phyloP scores from a whole-genome alignment of 1,140 invertebrate species.

The Yoshiicerus persimilis region DNA sequence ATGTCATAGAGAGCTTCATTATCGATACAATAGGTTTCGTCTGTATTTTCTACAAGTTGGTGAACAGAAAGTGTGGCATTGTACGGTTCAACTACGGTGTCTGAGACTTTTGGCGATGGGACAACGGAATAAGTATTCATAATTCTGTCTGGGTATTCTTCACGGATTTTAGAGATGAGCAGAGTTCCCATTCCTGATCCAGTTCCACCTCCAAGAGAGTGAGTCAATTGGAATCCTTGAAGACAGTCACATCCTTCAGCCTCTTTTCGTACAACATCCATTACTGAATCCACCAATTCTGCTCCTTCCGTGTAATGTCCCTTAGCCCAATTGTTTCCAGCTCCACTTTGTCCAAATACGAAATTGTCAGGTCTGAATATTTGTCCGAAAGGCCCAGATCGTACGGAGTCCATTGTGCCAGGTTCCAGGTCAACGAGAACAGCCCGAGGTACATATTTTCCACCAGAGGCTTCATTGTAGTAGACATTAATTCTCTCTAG shows the following conservation, averaged over 20 bases:
- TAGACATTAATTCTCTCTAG: slow-evolving; percentile 58
- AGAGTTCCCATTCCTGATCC: neutral
- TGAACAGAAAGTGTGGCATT: slow-evolving; percentile 70
- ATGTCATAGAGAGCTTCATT: neutral
- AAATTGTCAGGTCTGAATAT: neutral
- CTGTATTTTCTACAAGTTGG: slow-evolving; percentile 67
- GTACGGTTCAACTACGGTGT: slow-evolving; percentile 62
- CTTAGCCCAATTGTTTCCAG: neutral
- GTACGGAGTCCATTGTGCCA: neutral
- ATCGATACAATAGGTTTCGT: slow-evolving; percentile 59
- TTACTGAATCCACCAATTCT: neutral
- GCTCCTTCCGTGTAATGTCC: neutral
- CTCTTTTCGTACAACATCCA: neutral
- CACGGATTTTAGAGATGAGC: neutral
- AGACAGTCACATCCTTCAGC: slow-evolving; percentile 52
- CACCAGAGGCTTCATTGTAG: slow-evolving; percentile 57
- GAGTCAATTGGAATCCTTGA: slow-evolving; percentile 50
- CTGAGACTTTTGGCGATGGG: slow-evolving; percentile 52
- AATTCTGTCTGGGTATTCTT: slow-evolving; percentile 88
- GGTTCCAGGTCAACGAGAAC: slow-evolving; percentile 61
- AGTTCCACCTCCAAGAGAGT: neutral
- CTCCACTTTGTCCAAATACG: neutral
- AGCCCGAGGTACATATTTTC: slow-evolving; percentile 59
- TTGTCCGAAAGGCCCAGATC: neutral
- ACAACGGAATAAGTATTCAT: slow-evolving; percentile 69